phyloP scores from a whole-genome alignment of 2,797 vertebrate species.

The Onychomys leucogaster region DNA sequence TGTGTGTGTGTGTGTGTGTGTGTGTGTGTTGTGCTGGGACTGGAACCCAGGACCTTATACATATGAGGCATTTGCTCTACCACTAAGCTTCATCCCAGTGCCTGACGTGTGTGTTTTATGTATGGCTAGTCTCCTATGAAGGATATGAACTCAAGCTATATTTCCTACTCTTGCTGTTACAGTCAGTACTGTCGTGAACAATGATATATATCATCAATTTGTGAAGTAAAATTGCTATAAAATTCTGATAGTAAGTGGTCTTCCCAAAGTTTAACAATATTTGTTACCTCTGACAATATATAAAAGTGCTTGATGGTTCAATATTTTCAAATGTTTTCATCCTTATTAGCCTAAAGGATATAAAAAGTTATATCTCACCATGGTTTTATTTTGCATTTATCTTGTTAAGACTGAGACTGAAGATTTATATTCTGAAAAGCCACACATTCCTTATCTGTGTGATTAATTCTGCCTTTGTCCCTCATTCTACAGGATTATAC shows the following conservation, averaged over 20 bases:
- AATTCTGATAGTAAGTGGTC: neutral
- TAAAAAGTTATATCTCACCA: neutral
- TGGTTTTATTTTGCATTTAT: constrained; percentile 37
- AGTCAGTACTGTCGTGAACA: neutral
- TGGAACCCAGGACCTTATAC: neutral
- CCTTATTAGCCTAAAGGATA: neutral
- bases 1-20: neutral
- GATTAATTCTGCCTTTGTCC: neutral
- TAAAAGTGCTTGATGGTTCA: neutral
- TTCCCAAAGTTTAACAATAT: neutral
- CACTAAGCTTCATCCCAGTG: neutral
- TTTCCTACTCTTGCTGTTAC: neutral
- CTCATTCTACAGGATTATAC: neutral
- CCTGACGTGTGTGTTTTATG: neutral
- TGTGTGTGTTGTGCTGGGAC: neutral
- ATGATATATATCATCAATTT: neutral
- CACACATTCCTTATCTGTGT: neutral
- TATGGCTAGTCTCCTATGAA: neutral
- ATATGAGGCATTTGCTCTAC: neutral
- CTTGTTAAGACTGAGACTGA: neutral
- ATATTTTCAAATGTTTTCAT: constrained; percentile 43
- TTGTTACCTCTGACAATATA: neutral
- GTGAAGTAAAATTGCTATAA: constrained; percentile 28
- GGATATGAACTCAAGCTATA: neutral
- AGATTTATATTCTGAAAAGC: constrained; percentile 5